Evolutionary conservation across 2,888 invertebrate species (phyloP).

Genomic region (Scrobipalpa atriplicella): DNA sequence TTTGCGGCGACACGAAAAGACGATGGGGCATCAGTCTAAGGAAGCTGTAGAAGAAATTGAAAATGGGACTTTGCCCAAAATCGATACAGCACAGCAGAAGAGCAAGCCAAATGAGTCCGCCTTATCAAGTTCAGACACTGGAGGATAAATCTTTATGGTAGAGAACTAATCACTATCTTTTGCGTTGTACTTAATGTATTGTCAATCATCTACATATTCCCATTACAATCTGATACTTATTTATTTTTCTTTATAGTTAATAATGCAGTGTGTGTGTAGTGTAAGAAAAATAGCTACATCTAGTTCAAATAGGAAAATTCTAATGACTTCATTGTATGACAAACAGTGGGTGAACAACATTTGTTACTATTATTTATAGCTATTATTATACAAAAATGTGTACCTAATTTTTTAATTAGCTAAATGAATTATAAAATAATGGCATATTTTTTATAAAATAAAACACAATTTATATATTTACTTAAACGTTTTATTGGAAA

Average conservation of each 20-base stretch:
- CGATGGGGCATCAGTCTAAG: neutral
- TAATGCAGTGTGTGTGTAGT: too few species aligned
- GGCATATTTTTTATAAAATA: conserved; percentile 46
- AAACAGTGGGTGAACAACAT: too few species aligned
- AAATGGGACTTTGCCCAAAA: neutral
- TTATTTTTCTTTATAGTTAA: too few species aligned
- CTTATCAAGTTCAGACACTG: conserved; percentile 1
- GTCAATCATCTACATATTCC: too few species aligned
- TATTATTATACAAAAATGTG: too few species aligned
- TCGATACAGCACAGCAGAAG: neutral
- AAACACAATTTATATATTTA: conserved; percentile 64
- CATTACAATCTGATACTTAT: too few species aligned
- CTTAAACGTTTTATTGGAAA: conserved; percentile 82
- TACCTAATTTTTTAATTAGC: neutral
- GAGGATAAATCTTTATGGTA: neutral
- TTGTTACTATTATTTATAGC: too few species aligned
- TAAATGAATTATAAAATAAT: conserved; percentile 1
- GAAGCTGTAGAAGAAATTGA: neutral
- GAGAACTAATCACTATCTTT: too few species aligned
- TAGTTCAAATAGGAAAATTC: too few species aligned
- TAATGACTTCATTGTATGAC: too few species aligned
- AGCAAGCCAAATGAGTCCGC: neutral
- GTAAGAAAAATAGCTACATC: too few species aligned
- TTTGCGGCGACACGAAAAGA: conserved; percentile 82
- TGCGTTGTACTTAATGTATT: too few species aligned